Percentiles rank a stretch among this genome's conserved stretches.
Evolutionary conservation across 2,888 invertebrate genomes (phyloP).

Genomic region (Hirtodrosophila alboralis): DNA sequence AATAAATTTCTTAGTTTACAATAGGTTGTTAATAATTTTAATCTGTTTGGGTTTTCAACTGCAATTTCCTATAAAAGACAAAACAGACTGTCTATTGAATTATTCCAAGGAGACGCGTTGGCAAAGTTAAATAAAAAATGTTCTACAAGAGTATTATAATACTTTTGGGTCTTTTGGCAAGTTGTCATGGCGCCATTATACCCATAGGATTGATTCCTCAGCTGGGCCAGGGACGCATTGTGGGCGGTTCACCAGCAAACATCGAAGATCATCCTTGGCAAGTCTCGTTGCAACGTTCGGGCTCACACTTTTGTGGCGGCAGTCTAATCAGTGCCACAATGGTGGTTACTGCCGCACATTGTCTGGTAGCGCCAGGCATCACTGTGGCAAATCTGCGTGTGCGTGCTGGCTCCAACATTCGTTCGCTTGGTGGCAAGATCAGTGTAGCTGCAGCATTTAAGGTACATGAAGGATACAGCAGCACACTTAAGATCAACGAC

Average conservation of each 20-base stretch:
- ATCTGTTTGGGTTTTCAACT: slow-evolving; percentile 6
- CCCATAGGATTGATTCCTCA: slow-evolving; percentile 23
- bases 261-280: slow-evolving; percentile 75
- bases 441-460: slow-evolving; percentile 30
- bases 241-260: slow-evolving; percentile 55
- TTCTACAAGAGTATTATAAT: background rate
- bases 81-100: background rate
- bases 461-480: slow-evolving; percentile 38
- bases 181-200: slow-evolving; percentile 7
- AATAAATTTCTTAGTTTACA: slow-evolving; percentile 15
- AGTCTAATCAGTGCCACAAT: slow-evolving; percentile 84
- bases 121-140: slow-evolving; percentile 19
- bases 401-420: slow-evolving; percentile 45
- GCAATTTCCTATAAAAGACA: slow-evolving; percentile 22
- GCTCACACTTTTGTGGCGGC: slow-evolving; percentile 86
- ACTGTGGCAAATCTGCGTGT: slow-evolving; percentile 27
- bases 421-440: slow-evolving; percentile 33
- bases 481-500: slow-evolving; percentile 27
- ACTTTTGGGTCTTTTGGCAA: slow-evolving; percentile 21
- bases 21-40: slow-evolving; percentile 6
- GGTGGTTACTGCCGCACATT: slow-evolving; percentile 87
- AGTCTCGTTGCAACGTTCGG: slow-evolving; percentile 78
- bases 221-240: slow-evolving; percentile 47
- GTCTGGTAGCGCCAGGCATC: slow-evolving; percentile 74
- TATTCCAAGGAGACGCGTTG: background rate